These are phyloP conservation scores for Blastomussa wellsi DNA, from an alignment of 92 coral and sea anemone genomes.

Conservation along the genomic window DNA sequence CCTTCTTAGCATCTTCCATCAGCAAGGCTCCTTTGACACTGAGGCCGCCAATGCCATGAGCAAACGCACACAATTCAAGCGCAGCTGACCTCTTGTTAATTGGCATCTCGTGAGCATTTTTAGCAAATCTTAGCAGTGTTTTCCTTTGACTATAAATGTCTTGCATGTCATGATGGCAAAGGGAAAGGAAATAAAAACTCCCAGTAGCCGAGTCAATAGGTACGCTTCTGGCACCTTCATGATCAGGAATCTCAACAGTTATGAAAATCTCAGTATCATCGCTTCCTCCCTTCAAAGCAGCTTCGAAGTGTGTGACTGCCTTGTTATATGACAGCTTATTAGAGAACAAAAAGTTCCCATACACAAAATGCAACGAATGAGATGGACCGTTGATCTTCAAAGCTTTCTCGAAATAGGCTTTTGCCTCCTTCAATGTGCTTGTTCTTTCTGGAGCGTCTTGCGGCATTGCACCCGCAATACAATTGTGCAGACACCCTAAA, in stretches of 20 bases:
- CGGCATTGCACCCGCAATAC: slow-evolving; percentile 18
- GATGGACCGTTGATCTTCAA: slow-evolving; percentile 31
- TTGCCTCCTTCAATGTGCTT: slow-evolving; percentile 12
- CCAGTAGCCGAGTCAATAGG: slow-evolving; percentile 27
- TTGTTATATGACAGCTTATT: slow-evolving; percentile 21
- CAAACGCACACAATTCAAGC: slow-evolving; percentile 34
- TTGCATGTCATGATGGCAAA: slow-evolving; percentile 32
- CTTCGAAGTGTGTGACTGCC: slow-evolving; percentile 24
- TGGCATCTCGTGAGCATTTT: background rate
- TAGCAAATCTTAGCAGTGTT: slow-evolving; percentile 23
- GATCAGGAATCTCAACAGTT: slow-evolving; percentile 3
- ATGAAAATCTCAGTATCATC: slow-evolving; percentile 37
- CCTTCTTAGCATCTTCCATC: slow-evolving; percentile 39
- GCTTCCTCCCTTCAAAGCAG: slow-evolving; percentile 1
- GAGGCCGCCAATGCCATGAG: slow-evolving; percentile 30
- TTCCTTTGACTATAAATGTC: slow-evolving; percentile 26
- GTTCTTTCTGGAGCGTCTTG: slow-evolving; percentile 17
- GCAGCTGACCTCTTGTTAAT: slow-evolving; percentile 27
- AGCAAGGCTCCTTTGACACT: slow-evolving; percentile 24
- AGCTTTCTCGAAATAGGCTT: slow-evolving; percentile 31
- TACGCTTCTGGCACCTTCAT: slow-evolving; percentile 12
- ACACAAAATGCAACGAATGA: slow-evolving; percentile 26
- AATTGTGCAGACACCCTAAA: slow-evolving; percentile 33
- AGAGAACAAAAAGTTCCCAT: slow-evolving; percentile 32
- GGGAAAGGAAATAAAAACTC: slow-evolving; percentile 31